Evolutionary conservation across 2,797 vertebrate species (phyloP), one percentile per base, ranked within the genome.

Genomic region (Cossypha heuglini): DNA sequence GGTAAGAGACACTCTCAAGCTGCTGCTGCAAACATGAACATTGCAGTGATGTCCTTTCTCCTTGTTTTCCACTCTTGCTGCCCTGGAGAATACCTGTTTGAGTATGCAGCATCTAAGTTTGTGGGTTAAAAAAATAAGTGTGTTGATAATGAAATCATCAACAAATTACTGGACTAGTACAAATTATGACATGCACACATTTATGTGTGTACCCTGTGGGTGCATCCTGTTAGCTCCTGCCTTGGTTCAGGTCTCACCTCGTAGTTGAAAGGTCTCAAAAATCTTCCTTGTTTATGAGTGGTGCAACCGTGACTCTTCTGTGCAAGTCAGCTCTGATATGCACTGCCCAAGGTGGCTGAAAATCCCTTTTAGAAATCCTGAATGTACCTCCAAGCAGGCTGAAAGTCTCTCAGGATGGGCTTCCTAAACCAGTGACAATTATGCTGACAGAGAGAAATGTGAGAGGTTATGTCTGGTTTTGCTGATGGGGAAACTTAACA

Each of bases 1-100:
- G 77, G 99, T 99, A 98, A 98, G 98, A 74, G 98, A 72, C 18
- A 10, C 46, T 91, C 51, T 89, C 19, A 76, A 85, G 19, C 15
- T 75, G 17, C 61, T 93, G 20, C 35, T 87, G 4, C 43, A 55
- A 35, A 69, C 29, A n/a, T 16, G 13, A 16, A 59, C 51, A 14
- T 37, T 73, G n/a, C 13, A 55, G 13, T 25, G 11, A 35, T 79
- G 10, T 14, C n/a, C 16, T 82, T 92, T 82, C 40, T 85, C 6
- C 10, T 28, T 76, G 14, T 78, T 93, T 75, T 29, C 25, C 26
- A 59, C n/a, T 29, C 25, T 10, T 80, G 26, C 46, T 73, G 74
- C 63, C n/a, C n/a, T 71, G 57, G 22, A 77, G 13, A 62, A 11
- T 71, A 26, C 33, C 14, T 28, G 4, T 69, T 58, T 71, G 19